Evolutionary conservation across 2,797 vertebrate species (phyloP).

Genomic region (Chanos chanos): DNA sequence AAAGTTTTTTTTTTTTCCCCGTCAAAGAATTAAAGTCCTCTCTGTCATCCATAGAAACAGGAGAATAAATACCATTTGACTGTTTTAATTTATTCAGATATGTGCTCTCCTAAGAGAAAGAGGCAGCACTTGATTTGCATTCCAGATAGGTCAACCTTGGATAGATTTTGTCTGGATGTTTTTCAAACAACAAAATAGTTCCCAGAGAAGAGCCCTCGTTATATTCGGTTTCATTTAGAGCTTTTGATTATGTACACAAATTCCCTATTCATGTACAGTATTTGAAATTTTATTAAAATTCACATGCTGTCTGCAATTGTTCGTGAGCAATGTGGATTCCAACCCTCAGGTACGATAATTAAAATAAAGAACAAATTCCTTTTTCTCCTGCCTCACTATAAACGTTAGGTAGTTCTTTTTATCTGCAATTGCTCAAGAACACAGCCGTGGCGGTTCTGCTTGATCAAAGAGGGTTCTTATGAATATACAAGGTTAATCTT

Average conservation of each 20-base stretch:
- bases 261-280: conserved; percentile 45
- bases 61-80: neutral
- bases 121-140: neutral
- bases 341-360: conserved; percentile 62
- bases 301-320: conserved; percentile 45
- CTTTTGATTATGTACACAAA: conserved; percentile 46
- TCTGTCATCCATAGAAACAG: neutral
- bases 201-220: neutral
- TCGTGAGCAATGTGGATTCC: conserved; percentile 45
- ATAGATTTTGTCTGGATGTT: neutral
- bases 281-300: conserved; percentile 59
- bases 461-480: conserved; percentile 18
- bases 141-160: conserved; percentile 3
- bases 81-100: conserved; percentile 2
- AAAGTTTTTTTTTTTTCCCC: too few relatives aligned
- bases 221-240: conserved; percentile 36
- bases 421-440: conserved; percentile 11
- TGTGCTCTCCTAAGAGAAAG: conserved; percentile 2
- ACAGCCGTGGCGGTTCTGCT: neutral
- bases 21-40: neutral
- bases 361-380: conserved; percentile 45
- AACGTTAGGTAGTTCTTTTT: conserved; percentile 30
- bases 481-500: conserved; percentile 2
- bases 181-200: conserved; percentile 7
- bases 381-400: conserved; percentile 12